Conservation (phyloP, 2,113 vertebrate genomes). For the Haemorhous mexicanus region DNA sequence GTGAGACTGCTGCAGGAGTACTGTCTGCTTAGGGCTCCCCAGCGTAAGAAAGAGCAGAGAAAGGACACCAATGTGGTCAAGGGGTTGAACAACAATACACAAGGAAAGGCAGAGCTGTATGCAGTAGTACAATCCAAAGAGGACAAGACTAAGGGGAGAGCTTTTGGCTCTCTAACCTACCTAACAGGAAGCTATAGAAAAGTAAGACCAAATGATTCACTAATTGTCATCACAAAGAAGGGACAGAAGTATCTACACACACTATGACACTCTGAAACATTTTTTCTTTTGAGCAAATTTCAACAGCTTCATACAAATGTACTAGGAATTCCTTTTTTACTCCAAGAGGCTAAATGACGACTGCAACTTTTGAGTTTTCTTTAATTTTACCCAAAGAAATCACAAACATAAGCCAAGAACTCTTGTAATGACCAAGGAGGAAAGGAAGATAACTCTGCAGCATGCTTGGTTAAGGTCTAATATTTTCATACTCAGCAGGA, state of each 20-base stretch:
- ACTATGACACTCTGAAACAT: background rate
- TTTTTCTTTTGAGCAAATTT: background rate
- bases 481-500: background rate
- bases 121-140: background rate
- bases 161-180: background rate
- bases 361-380: background rate
- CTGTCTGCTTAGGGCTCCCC: background rate
- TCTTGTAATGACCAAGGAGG: background rate
- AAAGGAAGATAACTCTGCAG: background rate
- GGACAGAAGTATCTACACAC: background rate
- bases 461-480: background rate
- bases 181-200: background rate
- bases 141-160: background rate
- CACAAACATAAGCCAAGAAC: background rate
- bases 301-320: background rate
- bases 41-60: background rate
- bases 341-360: background rate
- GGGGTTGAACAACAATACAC: background rate
- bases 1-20: background rate
- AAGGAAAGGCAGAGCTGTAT: background rate
- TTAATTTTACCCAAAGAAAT: background rate
- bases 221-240: background rate
- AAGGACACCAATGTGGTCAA: background rate
- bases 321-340: background rate
- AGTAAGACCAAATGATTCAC: background rate